phyloP scores from a whole-genome alignment of 2,113 vertebrate genomes.

The Cyprinodon variegatus region DNA sequence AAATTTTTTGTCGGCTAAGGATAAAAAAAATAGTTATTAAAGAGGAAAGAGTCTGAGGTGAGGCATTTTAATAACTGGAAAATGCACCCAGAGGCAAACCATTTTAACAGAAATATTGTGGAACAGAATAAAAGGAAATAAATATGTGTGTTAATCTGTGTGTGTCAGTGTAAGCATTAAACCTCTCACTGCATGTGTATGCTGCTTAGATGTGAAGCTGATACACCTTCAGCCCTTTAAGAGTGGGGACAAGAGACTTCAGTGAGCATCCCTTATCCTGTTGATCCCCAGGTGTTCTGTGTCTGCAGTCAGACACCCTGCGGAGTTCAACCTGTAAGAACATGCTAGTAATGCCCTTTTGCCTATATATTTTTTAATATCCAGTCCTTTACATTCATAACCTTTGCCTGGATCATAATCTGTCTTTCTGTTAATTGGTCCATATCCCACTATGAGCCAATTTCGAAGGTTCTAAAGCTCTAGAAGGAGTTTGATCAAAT shows the following conservation, averaged over 20 bases:
- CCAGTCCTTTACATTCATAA: background rate
- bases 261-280: slow-evolving; percentile 83
- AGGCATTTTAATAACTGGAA: slow-evolving; percentile 46
- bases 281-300: slow-evolving; percentile 87
- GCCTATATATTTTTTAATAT: background rate
- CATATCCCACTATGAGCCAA: too few species aligned
- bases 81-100: slow-evolving; percentile 21
- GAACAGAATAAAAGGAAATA: slow-evolving; percentile 12
- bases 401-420: background rate
- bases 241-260: slow-evolving; percentile 72
- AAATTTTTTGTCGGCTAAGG: slow-evolving; percentile 22
- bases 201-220: slow-evolving; percentile 84
- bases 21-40: slow-evolving; percentile 21
- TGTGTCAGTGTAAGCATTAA: slow-evolving; percentile 4
- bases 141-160: slow-evolving; percentile 7
- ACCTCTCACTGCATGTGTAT: slow-evolving; percentile 18
- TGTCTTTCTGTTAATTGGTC: too few species aligned
- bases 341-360: slow-evolving; percentile 78
- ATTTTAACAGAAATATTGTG: slow-evolving; percentile 12
- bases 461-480: too few species aligned
- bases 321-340: slow-evolving; percentile 89
- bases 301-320: slow-evolving; percentile 86
- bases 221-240: slow-evolving; percentile 82
- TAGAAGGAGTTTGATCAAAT: too few species aligned
- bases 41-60: slow-evolving; percentile 22